These are phyloP conservation scores for Vanessa cardui DNA, from an alignment of 2,888 invertebrate genomes.

Conservation along the genomic window DNA sequence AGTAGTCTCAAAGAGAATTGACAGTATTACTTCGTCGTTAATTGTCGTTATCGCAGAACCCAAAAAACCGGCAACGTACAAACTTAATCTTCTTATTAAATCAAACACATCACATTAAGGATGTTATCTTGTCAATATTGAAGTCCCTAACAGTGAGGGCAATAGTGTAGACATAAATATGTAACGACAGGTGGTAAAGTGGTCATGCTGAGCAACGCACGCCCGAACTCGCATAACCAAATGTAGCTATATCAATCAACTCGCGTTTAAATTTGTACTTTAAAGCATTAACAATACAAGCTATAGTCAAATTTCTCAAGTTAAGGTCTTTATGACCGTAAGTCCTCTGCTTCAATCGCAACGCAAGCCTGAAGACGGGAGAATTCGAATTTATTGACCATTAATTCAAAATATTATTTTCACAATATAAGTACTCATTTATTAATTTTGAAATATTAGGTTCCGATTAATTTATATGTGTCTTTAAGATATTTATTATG, in stretches of 20 bases:
- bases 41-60: slow-evolving; percentile 64
- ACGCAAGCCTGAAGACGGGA: slow-evolving; percentile 82
- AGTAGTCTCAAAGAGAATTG: slow-evolving; percentile 23
- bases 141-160: slow-evolving; percentile 82
- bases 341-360: slow-evolving; percentile 56
- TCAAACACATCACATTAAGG: slow-evolving; percentile 84
- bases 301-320: slow-evolving; percentile 30
- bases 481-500: slow-evolving; percentile 83
- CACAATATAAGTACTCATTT: slow-evolving; percentile 84
- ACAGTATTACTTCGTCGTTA: slow-evolving; percentile 48
- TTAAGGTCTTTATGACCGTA: slow-evolving; percentile 47
- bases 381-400: slow-evolving; percentile 83
- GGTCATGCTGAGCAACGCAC: slow-evolving; percentile 81
- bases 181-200: slow-evolving; percentile 83
- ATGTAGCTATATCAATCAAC: slow-evolving; percentile 36
- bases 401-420: slow-evolving; percentile 84
- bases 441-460: slow-evolving; percentile 84
- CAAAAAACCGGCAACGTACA: slow-evolving; percentile 65
- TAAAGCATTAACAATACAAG: slow-evolving; percentile 30
- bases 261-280: slow-evolving; percentile 50
- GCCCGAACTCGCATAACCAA: slow-evolving; percentile 58
- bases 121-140: slow-evolving; percentile 84
- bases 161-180: slow-evolving; percentile 83
- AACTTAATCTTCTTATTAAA: slow-evolving; percentile 83
- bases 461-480: slow-evolving; percentile 83